A percentile compares a stretch with the other conserved stretches of the same genome.
Conservation (phyloP, 1,140 invertebrate species). For the Macrobrachium rosenbergii region DNA sequence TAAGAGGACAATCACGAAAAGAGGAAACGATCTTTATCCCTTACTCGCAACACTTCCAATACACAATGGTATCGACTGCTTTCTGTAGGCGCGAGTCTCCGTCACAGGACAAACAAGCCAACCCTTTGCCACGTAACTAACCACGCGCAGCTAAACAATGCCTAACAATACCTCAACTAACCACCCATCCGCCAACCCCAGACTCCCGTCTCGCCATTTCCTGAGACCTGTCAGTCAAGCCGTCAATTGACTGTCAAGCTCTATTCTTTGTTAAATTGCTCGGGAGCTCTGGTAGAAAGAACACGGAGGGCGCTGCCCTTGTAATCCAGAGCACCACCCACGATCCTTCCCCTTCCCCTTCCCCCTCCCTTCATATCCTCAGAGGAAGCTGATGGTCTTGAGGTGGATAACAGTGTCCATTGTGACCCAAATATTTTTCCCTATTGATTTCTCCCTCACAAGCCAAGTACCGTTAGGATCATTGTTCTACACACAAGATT, state of each 20-base stretch:
- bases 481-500: neutral
- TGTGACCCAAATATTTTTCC: neutral
- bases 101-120: neutral
- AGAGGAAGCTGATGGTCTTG: neutral
- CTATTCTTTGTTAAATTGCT: conserved; percentile 46
- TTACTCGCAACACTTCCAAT: neutral
- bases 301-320: neutral
- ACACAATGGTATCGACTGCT: conserved; percentile 32
- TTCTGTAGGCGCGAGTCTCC: too few relatives aligned
- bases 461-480: neutral
- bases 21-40: too few relatives aligned
- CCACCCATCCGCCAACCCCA: conserved; percentile 3
- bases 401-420: neutral
- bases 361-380: too few relatives aligned
- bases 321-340: too few relatives aligned
- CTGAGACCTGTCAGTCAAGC: conserved; percentile 31
- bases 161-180: conserved; percentile 33
- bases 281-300: conserved; percentile 1
- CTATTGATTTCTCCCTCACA: neutral
- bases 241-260: conserved; percentile 48
- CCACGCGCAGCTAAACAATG: conserved; percentile 41
- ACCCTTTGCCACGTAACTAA: conserved; percentile 34
- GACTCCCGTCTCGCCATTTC: conserved; percentile 26
- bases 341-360: too few relatives aligned
- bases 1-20: too few relatives aligned